Evolutionary conservation across 2,797 vertebrate species (phyloP), one percentile per base, ranked within the genome.

Genomic region (Lacerta agilis): DNA sequence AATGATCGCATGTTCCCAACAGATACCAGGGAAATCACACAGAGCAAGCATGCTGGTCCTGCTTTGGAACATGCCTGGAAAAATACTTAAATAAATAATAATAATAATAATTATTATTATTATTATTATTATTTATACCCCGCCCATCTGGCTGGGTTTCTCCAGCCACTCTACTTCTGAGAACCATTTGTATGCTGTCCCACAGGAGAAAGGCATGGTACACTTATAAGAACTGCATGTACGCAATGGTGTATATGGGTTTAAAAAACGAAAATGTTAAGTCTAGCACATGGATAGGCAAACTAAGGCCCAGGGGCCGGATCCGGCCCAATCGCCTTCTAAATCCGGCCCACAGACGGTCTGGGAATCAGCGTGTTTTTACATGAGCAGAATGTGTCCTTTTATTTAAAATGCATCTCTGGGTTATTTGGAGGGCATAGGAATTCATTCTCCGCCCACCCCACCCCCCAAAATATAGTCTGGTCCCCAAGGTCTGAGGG

Each of bases 301-400:
- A 55, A 15, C 49, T 15, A 55, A 55, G 13, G 49, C 13, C 49
- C 49, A 55, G 49, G 13, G 49, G 13, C 13, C 3, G 13, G 13
- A 55, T 55, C 3, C 13, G 13, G 49, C 13, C 49, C 13, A 15
- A 55, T 55, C 3, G 3, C 49, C 49, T 55, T 55, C 49, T 55
- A 55, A 55, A 55, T 55, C 49, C 13, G 3, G 13, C 49, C 49
- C 0, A 0, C 49, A 0, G 49, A 55, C 3, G 0, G 49, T 55
- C 49, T 0, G 13, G 49, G 49, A 55, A 55, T 55, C 49, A 55
- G 13, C 1, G 1, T 55, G 13, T 55, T 15, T 55, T 15, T 55
- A 55, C 49, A 55, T 1, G 13, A 55, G 49, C 15, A 15, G 3
- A 15, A 55, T 55, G 49, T 55, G 49, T 55, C 13, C 3, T 55